Conservation (phyloP, 1,140 invertebrate genomes). For the Drosophila equinoxialis region DNA sequence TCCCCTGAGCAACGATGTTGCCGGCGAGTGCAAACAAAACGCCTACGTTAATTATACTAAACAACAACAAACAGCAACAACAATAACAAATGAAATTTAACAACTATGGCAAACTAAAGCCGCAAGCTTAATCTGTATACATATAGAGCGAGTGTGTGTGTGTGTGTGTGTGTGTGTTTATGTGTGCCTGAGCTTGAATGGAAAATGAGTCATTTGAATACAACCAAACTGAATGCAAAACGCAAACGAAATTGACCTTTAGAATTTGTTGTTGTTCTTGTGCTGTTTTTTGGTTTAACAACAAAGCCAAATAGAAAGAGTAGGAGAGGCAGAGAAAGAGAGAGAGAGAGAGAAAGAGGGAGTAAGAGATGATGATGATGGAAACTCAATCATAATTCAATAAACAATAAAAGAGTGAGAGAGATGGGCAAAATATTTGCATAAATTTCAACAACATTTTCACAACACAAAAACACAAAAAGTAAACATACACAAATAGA, state of each 20-base stretch:
- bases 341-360: not conserved
- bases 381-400: slow-evolving; percentile 46
- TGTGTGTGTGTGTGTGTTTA: slow-evolving; percentile 8
- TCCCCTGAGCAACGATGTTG: slow-evolving; percentile 29
- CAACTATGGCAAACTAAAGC: slow-evolving; percentile 48
- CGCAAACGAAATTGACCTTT: slow-evolving; percentile 50
- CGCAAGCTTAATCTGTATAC: slow-evolving; percentile 40
- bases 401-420: slow-evolving; percentile 1
- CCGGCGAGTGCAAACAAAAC: slow-evolving; percentile 52
- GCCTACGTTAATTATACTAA: slow-evolving; percentile 65
- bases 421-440: not conserved
- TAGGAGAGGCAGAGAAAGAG: not conserved
- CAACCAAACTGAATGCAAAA: slow-evolving; percentile 43
- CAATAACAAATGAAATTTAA: slow-evolving; percentile 48
- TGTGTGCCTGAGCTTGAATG: slow-evolving; percentile 40
- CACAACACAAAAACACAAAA: too few species aligned
- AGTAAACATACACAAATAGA: not conserved
- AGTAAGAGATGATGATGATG: slow-evolving; percentile 23
- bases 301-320: not conserved
- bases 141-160: too few species aligned
- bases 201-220: slow-evolving; percentile 64
- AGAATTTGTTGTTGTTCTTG: slow-evolving; percentile 11
- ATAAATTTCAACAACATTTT: not conserved
- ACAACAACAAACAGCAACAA: slow-evolving; percentile 53
- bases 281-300: not conserved